These are phyloP conservation scores for Urosaurus nigricauda DNA, from an alignment of 2,797 vertebrate species.

Conservation along the genomic window DNA sequence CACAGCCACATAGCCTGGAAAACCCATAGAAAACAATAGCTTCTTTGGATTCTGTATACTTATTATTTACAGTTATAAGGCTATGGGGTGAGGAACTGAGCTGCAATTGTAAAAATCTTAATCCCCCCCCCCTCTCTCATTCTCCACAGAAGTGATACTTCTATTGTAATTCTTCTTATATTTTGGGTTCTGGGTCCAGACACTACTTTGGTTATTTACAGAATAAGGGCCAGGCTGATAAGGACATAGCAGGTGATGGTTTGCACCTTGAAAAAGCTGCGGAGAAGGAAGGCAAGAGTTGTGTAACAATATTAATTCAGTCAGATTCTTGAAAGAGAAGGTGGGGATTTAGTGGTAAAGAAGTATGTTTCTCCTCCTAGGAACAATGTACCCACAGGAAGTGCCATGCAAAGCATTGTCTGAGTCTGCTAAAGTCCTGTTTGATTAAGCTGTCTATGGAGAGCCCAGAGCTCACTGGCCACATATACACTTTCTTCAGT, in stretches of 20 bases:
- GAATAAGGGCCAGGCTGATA: neutral
- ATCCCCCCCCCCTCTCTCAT: neutral
- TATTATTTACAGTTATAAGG: neutral
- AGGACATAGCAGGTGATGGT: neutral
- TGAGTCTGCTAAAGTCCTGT: neutral
- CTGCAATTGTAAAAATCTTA: neutral
- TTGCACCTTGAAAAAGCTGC: neutral
- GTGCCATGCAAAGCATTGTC: neutral
- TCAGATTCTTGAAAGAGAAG: neutral
- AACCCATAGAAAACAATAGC: neutral
- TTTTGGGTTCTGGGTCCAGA: neutral
- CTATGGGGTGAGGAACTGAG: neutral
- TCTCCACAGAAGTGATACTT: neutral
- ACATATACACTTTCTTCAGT: neutral
- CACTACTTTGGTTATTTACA: neutral
- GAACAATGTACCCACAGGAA: neutral
- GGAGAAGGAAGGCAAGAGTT: neutral
- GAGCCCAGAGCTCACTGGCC: neutral
- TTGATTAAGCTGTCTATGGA: neutral
- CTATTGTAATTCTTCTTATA: neutral
- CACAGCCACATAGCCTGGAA: too few species aligned
- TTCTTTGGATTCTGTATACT: neutral
- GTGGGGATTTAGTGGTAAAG: neutral
- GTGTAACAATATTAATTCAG: neutral
- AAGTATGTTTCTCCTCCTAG: neutral